Percentiles rank a stretch among this genome's conserved stretches.
Evolutionary conservation across 1,140 invertebrate species (phyloP).

Genomic region (Eriosoma lanigerum): DNA sequence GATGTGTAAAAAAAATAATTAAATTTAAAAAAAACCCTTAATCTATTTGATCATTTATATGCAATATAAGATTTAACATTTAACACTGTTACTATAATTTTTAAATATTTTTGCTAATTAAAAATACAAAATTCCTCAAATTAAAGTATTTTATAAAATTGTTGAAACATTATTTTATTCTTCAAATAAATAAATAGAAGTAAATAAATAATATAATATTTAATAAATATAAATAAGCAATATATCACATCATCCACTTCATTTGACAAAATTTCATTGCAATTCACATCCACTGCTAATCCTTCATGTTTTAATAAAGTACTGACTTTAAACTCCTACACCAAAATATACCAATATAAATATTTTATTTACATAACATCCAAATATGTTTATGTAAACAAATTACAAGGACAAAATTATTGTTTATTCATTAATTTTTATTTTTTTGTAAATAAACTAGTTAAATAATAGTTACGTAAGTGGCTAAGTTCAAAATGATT

Average conservation of each 20-base stretch:
- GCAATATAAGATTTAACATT: neutral
- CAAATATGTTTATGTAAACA: neutral
- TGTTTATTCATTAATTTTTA: neutral
- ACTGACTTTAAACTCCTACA: neutral
- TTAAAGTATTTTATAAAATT: too few species aligned
- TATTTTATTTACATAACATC: neutral
- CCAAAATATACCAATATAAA: slow-evolving; percentile 17
- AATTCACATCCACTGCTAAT: neutral
- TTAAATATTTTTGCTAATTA: neutral
- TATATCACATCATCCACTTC: too few species aligned
- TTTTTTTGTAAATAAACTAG: neutral
- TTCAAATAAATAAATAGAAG: neutral
- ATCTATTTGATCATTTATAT: too few species aligned
- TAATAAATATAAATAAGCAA: too few species aligned
- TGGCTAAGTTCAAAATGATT: neutral
- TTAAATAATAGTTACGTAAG: too few species aligned
- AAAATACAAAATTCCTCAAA: neutral
- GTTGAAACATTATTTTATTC: too few species aligned
- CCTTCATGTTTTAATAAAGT: too few species aligned
- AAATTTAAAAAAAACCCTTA: too few species aligned
- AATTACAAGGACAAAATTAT: too few species aligned
- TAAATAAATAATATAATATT: neutral
- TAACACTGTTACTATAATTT: neutral
- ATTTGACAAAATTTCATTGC: neutral
- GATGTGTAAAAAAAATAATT: too few species aligned